Percentiles rank a stretch among this genome's conserved stretches.
phyloP scores from a whole-genome alignment of 1,140 invertebrate species.

The Drosophila hydei region DNA sequence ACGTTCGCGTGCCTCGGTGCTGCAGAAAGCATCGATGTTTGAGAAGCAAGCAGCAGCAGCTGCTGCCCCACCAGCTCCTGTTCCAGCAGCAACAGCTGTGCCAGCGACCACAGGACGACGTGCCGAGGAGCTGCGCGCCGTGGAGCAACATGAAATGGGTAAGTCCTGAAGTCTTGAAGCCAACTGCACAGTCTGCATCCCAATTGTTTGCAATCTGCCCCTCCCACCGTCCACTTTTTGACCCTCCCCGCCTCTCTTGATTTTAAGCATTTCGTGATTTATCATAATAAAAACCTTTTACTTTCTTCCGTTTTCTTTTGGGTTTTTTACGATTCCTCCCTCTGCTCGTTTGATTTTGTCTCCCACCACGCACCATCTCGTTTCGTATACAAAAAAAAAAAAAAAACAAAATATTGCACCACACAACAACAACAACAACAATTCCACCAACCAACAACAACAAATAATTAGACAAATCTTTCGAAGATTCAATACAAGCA shows the following conservation, averaged over 20 bases:
- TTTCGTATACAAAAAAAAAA: slow-evolving; percentile 23
- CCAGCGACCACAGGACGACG: slow-evolving; percentile 25
- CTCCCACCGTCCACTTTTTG: not conserved
- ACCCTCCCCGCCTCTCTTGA: slow-evolving; percentile 4
- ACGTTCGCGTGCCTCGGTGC: slow-evolving; percentile 75
- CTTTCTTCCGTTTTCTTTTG: slow-evolving; percentile 51
- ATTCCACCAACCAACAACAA: slow-evolving; percentile 45
- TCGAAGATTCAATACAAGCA: slow-evolving; percentile 84
- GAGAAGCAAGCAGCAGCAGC: slow-evolving; percentile 78
- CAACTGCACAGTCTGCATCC: not conserved
- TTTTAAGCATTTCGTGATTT: slow-evolving; percentile 11
- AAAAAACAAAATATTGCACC: slow-evolving; percentile 7
- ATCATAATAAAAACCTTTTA: slow-evolving; percentile 37
- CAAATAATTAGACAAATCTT: slow-evolving; percentile 81
- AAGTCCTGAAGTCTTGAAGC: slow-evolving; percentile 38
- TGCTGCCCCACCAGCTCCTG: slow-evolving; percentile 39
- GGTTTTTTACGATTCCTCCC: slow-evolving; percentile 53
- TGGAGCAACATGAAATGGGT: slow-evolving; percentile 79
- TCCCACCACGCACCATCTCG: slow-evolving; percentile 29
- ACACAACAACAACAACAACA: slow-evolving; percentile 44
- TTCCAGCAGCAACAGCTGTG: slow-evolving; percentile 20
- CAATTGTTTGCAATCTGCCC: slow-evolving; percentile 19
- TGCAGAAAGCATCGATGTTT: slow-evolving; percentile 83
- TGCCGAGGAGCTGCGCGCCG: slow-evolving; percentile 43
- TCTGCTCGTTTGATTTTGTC: slow-evolving; percentile 53